Evolutionary conservation across 1,140 invertebrate species (phyloP).

Genomic region (Rhyacophila brunnea): DNA sequence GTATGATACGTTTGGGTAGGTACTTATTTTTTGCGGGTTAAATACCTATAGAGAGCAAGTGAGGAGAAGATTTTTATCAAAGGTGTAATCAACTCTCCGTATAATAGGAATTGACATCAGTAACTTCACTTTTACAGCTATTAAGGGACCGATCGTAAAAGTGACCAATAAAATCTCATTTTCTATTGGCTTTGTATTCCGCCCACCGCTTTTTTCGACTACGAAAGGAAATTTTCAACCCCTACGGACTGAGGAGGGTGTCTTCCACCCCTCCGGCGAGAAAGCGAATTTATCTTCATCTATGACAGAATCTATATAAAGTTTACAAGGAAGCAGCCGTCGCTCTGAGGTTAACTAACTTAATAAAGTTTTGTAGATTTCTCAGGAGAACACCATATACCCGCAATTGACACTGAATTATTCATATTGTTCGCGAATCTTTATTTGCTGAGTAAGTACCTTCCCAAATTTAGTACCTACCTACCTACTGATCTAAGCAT

Average conservation of each 20-base stretch:
- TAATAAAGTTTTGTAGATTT: slow-evolving; percentile 23
- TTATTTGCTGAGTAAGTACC: no score
- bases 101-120: slow-evolving; percentile 12
- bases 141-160: slow-evolving; percentile 35
- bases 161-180: slow-evolving; percentile 37
- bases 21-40: no score
- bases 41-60: no score
- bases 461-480: no score
- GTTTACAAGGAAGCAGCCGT: slow-evolving; percentile 16
- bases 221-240: slow-evolving; percentile 2
- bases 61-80: no score
- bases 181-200: slow-evolving; percentile 28
- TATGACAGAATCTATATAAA: slow-evolving; percentile 27
- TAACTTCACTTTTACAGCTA: slow-evolving; percentile 31
- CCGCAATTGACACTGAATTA: no score
- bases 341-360: slow-evolving; percentile 25
- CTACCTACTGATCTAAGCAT: no score
- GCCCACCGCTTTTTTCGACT: neutral
- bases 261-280: neutral
- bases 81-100: no score
- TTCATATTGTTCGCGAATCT: no score
- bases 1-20: no score
- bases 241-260: neutral
- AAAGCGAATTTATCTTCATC: slow-evolving; percentile 26
- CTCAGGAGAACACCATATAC: slow-evolving; percentile 14